A percentile compares a stretch with the other conserved stretches of the same genome.
Evolutionary conservation across 1,140 invertebrate species (phyloP).

Genomic region (Amphibalanus amphitrite): DNA sequence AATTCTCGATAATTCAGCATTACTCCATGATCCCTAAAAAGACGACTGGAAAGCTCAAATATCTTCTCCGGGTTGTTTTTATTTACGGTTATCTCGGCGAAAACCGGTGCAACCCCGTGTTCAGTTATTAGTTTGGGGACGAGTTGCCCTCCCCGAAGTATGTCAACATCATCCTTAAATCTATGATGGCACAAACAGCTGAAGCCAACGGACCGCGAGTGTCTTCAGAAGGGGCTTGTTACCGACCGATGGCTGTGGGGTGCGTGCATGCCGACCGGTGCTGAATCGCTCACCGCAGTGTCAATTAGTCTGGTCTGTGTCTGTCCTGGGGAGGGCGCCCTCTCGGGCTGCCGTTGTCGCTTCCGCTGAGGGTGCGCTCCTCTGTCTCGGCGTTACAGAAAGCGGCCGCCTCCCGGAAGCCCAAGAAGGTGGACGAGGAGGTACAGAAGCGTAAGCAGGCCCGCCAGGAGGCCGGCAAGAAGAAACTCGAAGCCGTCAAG

Average conservation of each 20-base stretch:
- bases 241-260: background rate
- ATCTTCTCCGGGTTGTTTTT: too few species aligned
- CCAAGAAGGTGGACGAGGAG: background rate
- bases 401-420: background rate
- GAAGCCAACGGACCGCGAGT: background rate
- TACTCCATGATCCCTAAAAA: too few species aligned
- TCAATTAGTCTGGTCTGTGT: background rate
- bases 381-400: background rate
- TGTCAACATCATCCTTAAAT: too few species aligned
- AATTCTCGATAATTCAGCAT: too few species aligned
- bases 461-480: constrained; percentile 13
- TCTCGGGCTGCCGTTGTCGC: background rate
- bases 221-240: background rate
- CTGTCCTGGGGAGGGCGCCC: background rate
- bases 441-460: background rate
- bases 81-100: too few species aligned
- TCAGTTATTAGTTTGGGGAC: too few species aligned
- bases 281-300: background rate
- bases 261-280: background rate
- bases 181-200: too few species aligned
- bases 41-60: too few species aligned
- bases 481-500: constrained; percentile 5
- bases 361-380: background rate
- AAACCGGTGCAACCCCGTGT: too few species aligned
- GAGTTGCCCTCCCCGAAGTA: too few species aligned